phyloP scores from a whole-genome alignment of 2,888 invertebrate species.

The Ornithoptera priamus region DNA sequence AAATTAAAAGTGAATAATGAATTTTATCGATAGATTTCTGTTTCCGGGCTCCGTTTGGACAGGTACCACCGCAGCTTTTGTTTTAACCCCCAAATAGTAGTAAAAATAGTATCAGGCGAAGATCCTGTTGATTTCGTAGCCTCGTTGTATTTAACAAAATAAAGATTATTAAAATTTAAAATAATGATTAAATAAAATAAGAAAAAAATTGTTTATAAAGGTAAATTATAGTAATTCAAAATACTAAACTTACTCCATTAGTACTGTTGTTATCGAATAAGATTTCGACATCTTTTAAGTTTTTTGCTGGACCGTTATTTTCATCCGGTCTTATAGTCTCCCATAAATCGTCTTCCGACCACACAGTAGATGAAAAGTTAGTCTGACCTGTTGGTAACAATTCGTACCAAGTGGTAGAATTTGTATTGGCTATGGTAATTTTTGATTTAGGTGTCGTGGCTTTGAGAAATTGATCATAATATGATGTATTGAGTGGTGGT shows the following conservation, averaged over 20 bases:
- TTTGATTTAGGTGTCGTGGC: conserved; percentile 53
- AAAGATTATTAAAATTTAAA: no score
- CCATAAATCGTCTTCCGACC: conserved; percentile 68
- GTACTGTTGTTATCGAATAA: conserved; percentile 58
- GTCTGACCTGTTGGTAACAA: conserved; percentile 55
- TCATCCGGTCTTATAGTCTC: conserved; percentile 58
- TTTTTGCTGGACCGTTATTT: conserved; percentile 55
- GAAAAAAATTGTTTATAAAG: no score
- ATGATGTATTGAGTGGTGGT: conserved; percentile 58
- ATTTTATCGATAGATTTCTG: background rate
- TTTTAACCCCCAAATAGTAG: no score
- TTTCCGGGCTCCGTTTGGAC: no score
- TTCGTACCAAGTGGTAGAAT: conserved; percentile 69
- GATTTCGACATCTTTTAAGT: conserved; percentile 73
- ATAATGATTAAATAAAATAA: no score
- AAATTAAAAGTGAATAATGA: background rate
- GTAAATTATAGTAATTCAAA: background rate
- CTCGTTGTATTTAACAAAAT: no score
- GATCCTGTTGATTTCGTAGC: no score
- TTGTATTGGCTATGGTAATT: conserved; percentile 44
- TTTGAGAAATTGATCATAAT: conserved; percentile 74
- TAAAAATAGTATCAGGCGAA: no score
- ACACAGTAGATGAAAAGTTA: conserved; percentile 50
- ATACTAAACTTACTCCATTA: conserved; percentile 47
- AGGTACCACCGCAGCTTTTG: no score